A percentile compares a stretch with the other conserved stretches of the same genome.
phyloP scores from a whole-genome alignment of 2,888 invertebrate species.

The Bellardia pandia region DNA sequence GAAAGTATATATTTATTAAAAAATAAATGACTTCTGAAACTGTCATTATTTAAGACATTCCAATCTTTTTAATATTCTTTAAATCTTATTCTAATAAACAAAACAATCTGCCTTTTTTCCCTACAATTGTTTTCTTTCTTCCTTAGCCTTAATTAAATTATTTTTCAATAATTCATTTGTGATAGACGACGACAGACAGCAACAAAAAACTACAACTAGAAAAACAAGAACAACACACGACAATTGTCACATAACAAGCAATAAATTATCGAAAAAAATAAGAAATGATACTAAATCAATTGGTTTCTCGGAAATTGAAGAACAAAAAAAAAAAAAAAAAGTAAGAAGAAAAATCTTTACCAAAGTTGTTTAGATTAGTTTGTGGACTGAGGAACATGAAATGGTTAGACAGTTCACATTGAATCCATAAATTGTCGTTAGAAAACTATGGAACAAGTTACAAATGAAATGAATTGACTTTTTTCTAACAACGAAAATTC shows the following conservation, averaged over 20 bases:
- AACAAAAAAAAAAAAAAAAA: background rate
- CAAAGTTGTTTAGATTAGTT: constrained; percentile 3
- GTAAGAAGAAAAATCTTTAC: background rate
- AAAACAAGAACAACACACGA: constrained; percentile 53
- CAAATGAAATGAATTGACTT: constrained; percentile 19
- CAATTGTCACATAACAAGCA: constrained; percentile 38
- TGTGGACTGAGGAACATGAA: constrained; percentile 26
- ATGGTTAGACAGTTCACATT: constrained; percentile 34
- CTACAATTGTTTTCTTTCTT: background rate
- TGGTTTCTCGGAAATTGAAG: constrained; percentile 13
- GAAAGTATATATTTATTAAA: too few species aligned
- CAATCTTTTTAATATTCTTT: too few species aligned
- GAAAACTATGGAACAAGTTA: background rate
- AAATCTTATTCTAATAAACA: too few species aligned
- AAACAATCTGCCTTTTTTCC: background rate
- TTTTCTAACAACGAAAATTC: background rate
- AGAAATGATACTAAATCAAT: constrained; percentile 40
- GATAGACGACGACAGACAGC: background rate
- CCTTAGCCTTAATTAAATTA: background rate
- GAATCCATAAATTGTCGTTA: constrained; percentile 26
- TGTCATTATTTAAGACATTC: too few species aligned
- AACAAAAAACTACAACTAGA: background rate
- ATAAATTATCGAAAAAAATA: constrained; percentile 36
- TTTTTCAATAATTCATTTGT: constrained; percentile 19
- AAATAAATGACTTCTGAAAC: too few species aligned